Conservation (phyloP, 2,113 vertebrate species). For the zebrafish (Danio rerio) region GRCz12tu NC_133200.1:9221001-9221500, state of each 20-base stretch:
- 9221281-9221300: slow-evolving; percentile 86
- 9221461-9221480: slow-evolving; percentile 74
- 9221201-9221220: background rate
- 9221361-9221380: background rate
- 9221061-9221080: slow-evolving; percentile 88
- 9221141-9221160: slow-evolving; percentile 83
- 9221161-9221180: background rate
- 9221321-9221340: slow-evolving; percentile 89
- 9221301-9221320: slow-evolving; percentile 84
- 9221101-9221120: slow-evolving; percentile 84
- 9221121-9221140: slow-evolving; percentile 87
- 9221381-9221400: background rate
- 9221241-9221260: slow-evolving; percentile 80
- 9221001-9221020: slow-evolving; percentile 82
- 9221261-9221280: slow-evolving; percentile 76
- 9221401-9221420: background rate
- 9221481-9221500: slow-evolving; percentile 82
- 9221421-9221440: background rate
- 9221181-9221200: background rate
- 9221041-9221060: slow-evolving; percentile 77
- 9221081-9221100: slow-evolving; percentile 92
- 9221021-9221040: slow-evolving; percentile 86
- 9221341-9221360: slow-evolving; percentile 83
- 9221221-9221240: slow-evolving; percentile 59
- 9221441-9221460: background rate